Conservation (phyloP, 2,797 vertebrate species). For the Sciurus carolinensis region DNA sequence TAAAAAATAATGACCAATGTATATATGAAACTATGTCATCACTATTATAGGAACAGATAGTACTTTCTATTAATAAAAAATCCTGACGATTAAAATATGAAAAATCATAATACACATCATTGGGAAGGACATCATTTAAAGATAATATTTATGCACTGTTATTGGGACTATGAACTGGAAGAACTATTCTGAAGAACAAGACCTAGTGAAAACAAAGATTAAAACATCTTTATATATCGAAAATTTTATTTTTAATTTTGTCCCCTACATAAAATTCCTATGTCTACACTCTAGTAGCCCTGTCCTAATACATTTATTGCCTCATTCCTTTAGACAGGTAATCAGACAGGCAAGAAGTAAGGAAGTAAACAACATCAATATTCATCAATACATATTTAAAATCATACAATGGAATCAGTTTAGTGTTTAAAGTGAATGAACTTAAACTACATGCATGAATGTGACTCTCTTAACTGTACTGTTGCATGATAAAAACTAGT, state of each 20-base stretch:
- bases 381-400: neutral
- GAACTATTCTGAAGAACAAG: neutral
- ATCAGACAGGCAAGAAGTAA: neutral
- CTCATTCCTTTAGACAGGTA: neutral
- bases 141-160: neutral
- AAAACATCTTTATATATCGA: neutral
- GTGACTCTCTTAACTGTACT: neutral
- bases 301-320: neutral
- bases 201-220: neutral
- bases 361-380: neutral
- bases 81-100: neutral
- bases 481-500: neutral
- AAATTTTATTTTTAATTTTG: neutral
- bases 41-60: neutral
- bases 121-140: neutral
- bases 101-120: neutral
- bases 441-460: neutral
- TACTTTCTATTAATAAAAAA: neutral
- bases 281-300: neutral
- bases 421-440: conserved; percentile 32
- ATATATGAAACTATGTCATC: neutral
- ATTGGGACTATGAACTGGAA: neutral
- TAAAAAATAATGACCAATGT: neutral
- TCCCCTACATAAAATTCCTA: neutral
- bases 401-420: neutral